Base-by-base conservation (phyloP, 2,888 invertebrate genomes). In the Tipula confusa region DNA sequence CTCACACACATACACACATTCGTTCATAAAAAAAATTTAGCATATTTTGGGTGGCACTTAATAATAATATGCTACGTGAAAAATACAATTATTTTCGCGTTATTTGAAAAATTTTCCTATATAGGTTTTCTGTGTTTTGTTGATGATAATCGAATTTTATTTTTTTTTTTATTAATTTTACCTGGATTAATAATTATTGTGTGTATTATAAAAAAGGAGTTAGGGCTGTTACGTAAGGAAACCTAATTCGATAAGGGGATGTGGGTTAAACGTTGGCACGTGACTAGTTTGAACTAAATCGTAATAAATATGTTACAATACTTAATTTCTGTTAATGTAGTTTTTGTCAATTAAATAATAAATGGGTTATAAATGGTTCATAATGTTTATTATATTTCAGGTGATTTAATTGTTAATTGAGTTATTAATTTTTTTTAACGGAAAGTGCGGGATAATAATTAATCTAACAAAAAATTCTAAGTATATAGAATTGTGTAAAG, bases 61-160 rank as follows among this genome's bases (percentile, higher is more conserved):
- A 64, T 64, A 64, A 64, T 64, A 24, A 24, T 64, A 64, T 64
- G 24, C 24, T 64, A 64, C 64, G 64, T 64, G 64, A 24, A 64
- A 64, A 64, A 64, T 64, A 64, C 64, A 64, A 64, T 64, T 64
- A 64, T 48, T 64, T 64, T 64, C 9, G 64, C 64, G 64, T 64
- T 64, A 64, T 64, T 64, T 64, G 24, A 24, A 64, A 64, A 9
- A 24, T 64, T 64, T 64, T 64, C n/a, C n/a, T n/a, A n/a, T 64
- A 64, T 64, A 24, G 64, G 64, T 64, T 11, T n/a, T 64, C 64
- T 64, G 24, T 18, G 9, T 64, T 64, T 64, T 64, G 64, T 64
- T 64, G 64, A 24, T 64, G 64, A 64, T 24, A 64, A 64, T 64
- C 64, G 24, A 24, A 24, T 24, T 13, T 13, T 13, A 24, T 24